A percentile compares a stretch with the other conserved stretches of the same genome.
phyloP scores from a whole-genome alignment of 1,140 invertebrate genomes.

The Cyclargus thomasi region DNA sequence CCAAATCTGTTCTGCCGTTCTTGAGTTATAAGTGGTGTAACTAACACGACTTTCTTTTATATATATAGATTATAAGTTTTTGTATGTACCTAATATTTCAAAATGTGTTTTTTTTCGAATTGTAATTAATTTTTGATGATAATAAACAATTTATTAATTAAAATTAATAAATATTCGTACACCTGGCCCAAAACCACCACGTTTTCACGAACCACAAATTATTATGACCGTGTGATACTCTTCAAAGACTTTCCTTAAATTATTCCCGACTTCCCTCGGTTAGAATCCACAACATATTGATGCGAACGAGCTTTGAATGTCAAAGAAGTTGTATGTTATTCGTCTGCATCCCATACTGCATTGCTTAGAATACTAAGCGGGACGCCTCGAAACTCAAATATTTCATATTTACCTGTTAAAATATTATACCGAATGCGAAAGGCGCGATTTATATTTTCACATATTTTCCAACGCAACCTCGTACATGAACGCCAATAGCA shows the following conservation, averaged over 20 bases:
- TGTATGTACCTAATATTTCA: too few relatives aligned
- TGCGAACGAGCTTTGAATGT: constrained; percentile 2
- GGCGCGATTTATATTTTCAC: background rate
- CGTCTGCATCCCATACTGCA: background rate
- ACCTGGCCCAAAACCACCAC: too few relatives aligned
- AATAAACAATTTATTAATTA: too few relatives aligned
- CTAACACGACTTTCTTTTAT: too few relatives aligned
- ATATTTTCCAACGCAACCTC: background rate
- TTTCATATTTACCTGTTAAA: constrained; percentile 3
- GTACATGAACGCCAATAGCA: background rate
- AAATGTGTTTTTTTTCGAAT: too few relatives aligned
- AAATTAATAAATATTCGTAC: too few relatives aligned
- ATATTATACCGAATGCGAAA: background rate
- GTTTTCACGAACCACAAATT: too few relatives aligned
- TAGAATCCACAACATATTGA: background rate
- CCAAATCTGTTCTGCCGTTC: too few relatives aligned
- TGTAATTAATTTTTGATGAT: too few relatives aligned
- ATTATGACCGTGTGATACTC: background rate
- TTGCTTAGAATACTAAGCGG: background rate
- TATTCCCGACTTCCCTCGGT: background rate
- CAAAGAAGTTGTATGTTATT: constrained; percentile 1
- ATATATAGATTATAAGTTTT: too few relatives aligned
- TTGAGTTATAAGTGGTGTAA: too few relatives aligned
- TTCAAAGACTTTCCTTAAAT: background rate
- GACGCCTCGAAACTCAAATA: background rate